phyloP scores from a whole-genome alignment of 2,797 vertebrate species.

The Danio aesculapii region DNA sequence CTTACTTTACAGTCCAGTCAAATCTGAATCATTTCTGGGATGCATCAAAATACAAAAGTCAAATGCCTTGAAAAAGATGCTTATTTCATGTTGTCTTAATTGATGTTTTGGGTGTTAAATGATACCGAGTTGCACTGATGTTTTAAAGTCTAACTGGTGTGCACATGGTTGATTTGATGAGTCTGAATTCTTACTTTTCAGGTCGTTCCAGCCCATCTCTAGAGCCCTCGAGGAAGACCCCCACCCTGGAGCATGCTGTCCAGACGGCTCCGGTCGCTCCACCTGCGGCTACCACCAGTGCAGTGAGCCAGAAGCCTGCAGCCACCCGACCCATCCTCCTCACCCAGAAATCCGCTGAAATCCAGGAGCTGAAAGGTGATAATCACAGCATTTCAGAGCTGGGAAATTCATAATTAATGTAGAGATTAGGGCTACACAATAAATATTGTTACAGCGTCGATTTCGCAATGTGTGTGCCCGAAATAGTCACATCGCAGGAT shows the following conservation, averaged over 20 bases:
- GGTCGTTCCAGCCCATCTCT: conserved; percentile 85
- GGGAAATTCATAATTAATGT: too few species aligned
- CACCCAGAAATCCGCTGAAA: conserved; percentile 87
- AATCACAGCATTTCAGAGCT: conserved; percentile 15
- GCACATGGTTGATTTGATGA: too few species aligned
- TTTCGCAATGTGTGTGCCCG: too few species aligned
- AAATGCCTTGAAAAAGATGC: neutral
- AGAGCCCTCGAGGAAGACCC: conserved; percentile 85
- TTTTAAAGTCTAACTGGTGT: neutral
- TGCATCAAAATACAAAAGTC: neutral
- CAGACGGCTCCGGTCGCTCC: conserved; percentile 77
- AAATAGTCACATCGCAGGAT: too few species aligned
- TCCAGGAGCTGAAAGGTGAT: conserved; percentile 89
- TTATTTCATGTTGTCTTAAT: conserved; percentile 15
- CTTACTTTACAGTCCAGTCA: neutral
- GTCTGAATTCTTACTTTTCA: conserved; percentile 62
- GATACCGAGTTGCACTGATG: neutral
- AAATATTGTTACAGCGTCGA: too few species aligned
- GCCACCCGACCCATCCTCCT: conserved; percentile 77
- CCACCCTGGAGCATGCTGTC: conserved; percentile 83
- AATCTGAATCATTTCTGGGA: neutral
- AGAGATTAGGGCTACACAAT: too few species aligned
- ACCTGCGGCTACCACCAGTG: conserved; percentile 70
- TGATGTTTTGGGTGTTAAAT: neutral
- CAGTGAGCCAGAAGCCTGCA: conserved; percentile 83